Percentiles rank a stretch among this genome's conserved stretches.
phyloP scores from a whole-genome alignment of 1,140 invertebrate species.

The Thaumetopoea pityocampa region DNA sequence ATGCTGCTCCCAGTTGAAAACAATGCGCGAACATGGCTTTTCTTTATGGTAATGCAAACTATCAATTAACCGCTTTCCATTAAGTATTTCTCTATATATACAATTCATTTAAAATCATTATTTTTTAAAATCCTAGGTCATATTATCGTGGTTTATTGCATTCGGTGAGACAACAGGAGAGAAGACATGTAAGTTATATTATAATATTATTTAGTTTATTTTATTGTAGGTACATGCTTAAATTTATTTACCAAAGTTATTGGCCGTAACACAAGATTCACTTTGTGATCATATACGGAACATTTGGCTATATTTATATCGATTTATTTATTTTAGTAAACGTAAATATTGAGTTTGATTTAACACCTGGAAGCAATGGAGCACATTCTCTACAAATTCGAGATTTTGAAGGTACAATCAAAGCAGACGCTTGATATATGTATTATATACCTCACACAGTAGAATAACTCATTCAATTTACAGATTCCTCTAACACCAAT shows the following conservation, averaged over 20 bases:
- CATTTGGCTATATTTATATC: too few species aligned
- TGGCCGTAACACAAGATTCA: too few species aligned
- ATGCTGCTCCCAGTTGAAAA: conserved; percentile 21
- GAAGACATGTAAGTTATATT: conserved; percentile 32
- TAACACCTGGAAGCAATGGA: conserved; percentile 35
- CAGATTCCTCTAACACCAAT: conserved; percentile 13
- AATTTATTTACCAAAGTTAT: background rate
- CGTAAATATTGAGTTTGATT: conserved; percentile 46
- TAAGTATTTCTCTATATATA: too few species aligned
- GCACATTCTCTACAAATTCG: conserved; percentile 33
- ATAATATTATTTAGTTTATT: background rate
- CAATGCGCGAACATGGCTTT: conserved; percentile 20
- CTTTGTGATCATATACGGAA: too few species aligned
- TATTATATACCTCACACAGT: background rate
- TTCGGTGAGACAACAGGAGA: conserved; percentile 22
- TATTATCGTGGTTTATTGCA: conserved; percentile 9
- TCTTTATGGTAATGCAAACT: conserved; percentile 28
- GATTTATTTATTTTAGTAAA: conserved; percentile 35
- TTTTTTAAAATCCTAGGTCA: background rate
- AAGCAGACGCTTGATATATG: background rate
- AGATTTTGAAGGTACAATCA: conserved; percentile 36
- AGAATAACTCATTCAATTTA: background rate
- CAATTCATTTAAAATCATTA: too few species aligned
- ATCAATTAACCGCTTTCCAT: background rate
- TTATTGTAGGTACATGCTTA: background rate